Evolutionary conservation across 2,888 invertebrate species (phyloP), one percentile per base, ranked within the genome.

Genomic region (Drosophila prolongata): DNA sequence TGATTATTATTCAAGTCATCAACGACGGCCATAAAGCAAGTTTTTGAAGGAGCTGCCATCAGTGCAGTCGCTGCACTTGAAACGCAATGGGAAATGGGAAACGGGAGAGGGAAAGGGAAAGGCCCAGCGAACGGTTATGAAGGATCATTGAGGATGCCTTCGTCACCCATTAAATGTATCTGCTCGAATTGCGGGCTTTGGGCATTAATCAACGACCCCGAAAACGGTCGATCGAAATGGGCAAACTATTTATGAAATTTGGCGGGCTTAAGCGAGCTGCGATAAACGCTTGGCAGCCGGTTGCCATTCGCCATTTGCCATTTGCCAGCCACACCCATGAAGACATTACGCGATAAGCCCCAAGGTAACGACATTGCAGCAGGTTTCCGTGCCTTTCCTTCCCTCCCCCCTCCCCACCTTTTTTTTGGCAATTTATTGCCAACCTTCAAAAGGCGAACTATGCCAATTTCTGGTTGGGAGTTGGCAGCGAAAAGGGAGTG

Each of bases 1-100:
- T 89, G 89, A 83, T 83, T 83, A 83, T 83, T 89, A 85, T 85
- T 85, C 84, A 83, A 89, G 89, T 83, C 89, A 89, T 90, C 90
- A 89, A 78, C 90, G 66, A 73, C 72, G 69, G 68, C 70, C 73
- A 78, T 84, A 86, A 86, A 84, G 78, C 89, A 89, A 79, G 83
- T 71, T 71, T 50, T 50, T 60, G 70, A 65, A 78, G 89, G 58
- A 73, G 87, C 75, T 52, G 44, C 44, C 44, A 44, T 24, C 44
- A 13, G 24, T 13, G 58, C 42, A 47, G 52, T 54, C 68, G 60
- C 19, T 59, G 82, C 88, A 80, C 85, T 83, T 87, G 50, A 78
- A 74, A 53, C 70, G 68, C 77, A 87, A 68, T 76, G 69, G 64
- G 64, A 30, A 30, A 30, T 30, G 30, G 8, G 30, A 30, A 30